phyloP scores from a whole-genome alignment of 2,797 vertebrate genomes.

The Prunella strophiata region DNA sequence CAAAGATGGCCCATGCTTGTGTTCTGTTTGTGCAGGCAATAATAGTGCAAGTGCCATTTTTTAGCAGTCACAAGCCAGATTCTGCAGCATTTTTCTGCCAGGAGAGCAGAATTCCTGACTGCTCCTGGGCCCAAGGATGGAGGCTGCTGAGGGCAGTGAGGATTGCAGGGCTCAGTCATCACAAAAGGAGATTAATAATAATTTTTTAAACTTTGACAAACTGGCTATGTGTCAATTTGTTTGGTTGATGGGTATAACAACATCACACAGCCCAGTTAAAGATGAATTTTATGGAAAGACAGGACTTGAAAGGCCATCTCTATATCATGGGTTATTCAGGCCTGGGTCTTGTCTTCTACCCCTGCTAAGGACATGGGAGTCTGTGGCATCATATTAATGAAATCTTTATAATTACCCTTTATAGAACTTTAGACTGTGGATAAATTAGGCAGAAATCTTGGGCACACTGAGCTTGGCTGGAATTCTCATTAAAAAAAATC shows the following conservation, averaged over 20 bases:
- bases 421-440: not conserved
- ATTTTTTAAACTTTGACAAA: not conserved
- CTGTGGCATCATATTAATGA: not conserved
- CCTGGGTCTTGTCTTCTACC: not conserved
- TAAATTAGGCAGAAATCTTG: not conserved
- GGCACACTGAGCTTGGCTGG: not conserved
- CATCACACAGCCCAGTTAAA: not conserved
- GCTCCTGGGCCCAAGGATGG: not conserved
- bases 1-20: not conserved
- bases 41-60: not conserved
- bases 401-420: not conserved
- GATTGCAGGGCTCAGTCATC: not conserved
- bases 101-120: not conserved
- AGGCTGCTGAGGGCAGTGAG: not conserved
- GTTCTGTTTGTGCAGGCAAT: not conserved
- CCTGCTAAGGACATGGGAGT: not conserved
- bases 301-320: not conserved
- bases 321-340: not conserved
- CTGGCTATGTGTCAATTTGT: not conserved
- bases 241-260: not conserved
- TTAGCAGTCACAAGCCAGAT: not conserved
- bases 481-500: not conserved
- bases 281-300: not conserved
- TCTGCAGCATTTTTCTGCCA: not conserved
- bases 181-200: not conserved